phyloP scores from a whole-genome alignment of 2,888 invertebrate genomes.

The Seira ritae region DNA sequence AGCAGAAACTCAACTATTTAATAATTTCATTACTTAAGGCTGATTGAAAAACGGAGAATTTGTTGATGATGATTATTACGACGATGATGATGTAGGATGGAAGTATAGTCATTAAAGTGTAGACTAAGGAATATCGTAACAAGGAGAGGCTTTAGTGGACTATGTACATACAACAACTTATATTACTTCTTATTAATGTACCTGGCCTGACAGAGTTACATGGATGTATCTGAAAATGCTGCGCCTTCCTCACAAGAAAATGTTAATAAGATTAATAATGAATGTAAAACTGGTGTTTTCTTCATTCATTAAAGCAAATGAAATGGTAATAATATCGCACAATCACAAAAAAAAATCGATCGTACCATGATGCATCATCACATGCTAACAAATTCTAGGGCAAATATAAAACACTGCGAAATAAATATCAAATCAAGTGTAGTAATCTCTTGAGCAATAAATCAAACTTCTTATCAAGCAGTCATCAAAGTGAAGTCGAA shows the following conservation, averaged over 20 bases:
- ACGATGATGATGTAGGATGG: neutral
- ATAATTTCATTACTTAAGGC: conserved; percentile 11
- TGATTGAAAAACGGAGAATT: conserved; percentile 3
- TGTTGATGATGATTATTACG: neutral
- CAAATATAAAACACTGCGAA: too few species aligned
- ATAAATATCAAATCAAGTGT: too few species aligned
- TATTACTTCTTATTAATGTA: too few species aligned
- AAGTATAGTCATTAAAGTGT: neutral
- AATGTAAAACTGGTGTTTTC: neutral
- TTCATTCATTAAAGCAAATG: conserved; percentile 2
- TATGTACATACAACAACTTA: too few species aligned
- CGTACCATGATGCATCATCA: too few species aligned
- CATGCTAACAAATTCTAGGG: too few species aligned
- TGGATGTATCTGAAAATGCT: neutral
- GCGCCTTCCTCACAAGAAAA: neutral
- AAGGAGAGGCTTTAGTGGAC: too few species aligned
- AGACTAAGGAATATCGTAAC: neutral
- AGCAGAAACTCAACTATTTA: neutral
- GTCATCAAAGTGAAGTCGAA: conserved; percentile 47
- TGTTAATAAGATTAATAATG: neutral
- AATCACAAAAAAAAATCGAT: neutral
- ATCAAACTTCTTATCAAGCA: conserved; percentile 40
- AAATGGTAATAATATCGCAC: conserved; percentile 8
- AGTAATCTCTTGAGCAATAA: conserved; percentile 34
- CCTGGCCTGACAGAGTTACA: neutral